phyloP scores from a whole-genome alignment of 2,113 vertebrate genomes.

The Xiphophorus maculatus region DNA sequence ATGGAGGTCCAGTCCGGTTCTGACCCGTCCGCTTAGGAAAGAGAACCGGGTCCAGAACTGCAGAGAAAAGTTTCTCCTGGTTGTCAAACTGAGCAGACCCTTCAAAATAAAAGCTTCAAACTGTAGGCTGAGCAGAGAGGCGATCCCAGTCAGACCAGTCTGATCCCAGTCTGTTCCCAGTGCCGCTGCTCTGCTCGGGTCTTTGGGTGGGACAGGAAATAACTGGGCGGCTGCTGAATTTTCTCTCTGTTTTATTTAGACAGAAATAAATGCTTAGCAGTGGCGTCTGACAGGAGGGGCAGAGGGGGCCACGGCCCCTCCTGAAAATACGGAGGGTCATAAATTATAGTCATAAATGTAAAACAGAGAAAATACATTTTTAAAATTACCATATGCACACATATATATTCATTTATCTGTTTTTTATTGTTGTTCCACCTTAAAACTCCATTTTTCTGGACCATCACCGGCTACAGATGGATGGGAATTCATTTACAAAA shows the following conservation, averaged over 20 bases:
- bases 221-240: slow-evolving; percentile 57
- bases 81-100: background rate
- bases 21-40: slow-evolving; percentile 39
- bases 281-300: background rate
- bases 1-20: slow-evolving; percentile 12
- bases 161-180: too few relatives aligned
- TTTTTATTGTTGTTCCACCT: too few relatives aligned
- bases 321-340: too few relatives aligned
- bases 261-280: too few relatives aligned
- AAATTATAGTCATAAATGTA: too few relatives aligned
- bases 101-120: slow-evolving; percentile 32
- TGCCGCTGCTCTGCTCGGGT: background rate
- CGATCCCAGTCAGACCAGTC: too few relatives aligned
- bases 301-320: background rate
- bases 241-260: slow-evolving; percentile 56
- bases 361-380: too few relatives aligned
- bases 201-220: slow-evolving; percentile 80
- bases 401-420: too few relatives aligned
- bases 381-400: too few relatives aligned
- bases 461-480: too few relatives aligned
- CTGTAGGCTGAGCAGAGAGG: background rate
- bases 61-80: slow-evolving; percentile 16
- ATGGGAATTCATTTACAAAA: too few relatives aligned
- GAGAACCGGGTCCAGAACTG: background rate
- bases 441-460: too few relatives aligned